Base-by-base conservation (phyloP, 2,113 vertebrate species). In the Nycticebus coucang region DNA sequence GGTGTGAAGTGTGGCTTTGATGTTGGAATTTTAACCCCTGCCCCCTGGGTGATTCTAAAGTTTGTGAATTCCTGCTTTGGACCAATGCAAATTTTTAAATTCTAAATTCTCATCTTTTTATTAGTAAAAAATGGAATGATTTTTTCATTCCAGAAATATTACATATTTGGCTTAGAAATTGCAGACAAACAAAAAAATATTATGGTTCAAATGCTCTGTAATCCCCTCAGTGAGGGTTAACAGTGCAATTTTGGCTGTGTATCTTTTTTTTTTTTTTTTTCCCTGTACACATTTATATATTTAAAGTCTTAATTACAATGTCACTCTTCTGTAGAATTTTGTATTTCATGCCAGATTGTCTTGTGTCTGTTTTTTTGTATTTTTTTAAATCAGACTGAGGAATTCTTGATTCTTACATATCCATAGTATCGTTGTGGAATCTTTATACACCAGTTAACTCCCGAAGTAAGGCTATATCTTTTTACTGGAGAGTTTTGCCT, bases 121-220 rank as follows among this genome's bases (percentile, higher is more conserved):
- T 95, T 59, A 95, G 62, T 37, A 55, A 93, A 87, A 77, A 60
- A 18, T 17, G 55, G 79, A 86, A 53, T n/a, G 30, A 12, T 55
- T 9, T 57, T 41, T 86, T 81, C 83, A 86, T 93, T 79, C 50
- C 30, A 91, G 22, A 5, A 77, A 5, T 66, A 55, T 11, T 53
- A 45, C 3, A 17, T 69, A 78, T 90, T 92, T 92, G 28, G 33
- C 85, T 86, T 80, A 92, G 78, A 97, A 85, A 81, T 35, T 87
- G 28, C 2, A 79, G n/a, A 60, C 28, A 41, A 93, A 30, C 21
- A 30, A 12, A 7, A 60, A 87, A 95, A 81, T 37, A 28, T 55
- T 50, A 50, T 6, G 69, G 30, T 92, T 75, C 77, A 84, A 93
- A 71, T 79, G 7, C 64, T 74, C 72, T 88, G 21, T 81, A 41